Percentiles rank a stretch among this genome's conserved stretches.
phyloP scores from a whole-genome alignment of 2,113 vertebrate species.

The Phoenicopterus ruber region DNA sequence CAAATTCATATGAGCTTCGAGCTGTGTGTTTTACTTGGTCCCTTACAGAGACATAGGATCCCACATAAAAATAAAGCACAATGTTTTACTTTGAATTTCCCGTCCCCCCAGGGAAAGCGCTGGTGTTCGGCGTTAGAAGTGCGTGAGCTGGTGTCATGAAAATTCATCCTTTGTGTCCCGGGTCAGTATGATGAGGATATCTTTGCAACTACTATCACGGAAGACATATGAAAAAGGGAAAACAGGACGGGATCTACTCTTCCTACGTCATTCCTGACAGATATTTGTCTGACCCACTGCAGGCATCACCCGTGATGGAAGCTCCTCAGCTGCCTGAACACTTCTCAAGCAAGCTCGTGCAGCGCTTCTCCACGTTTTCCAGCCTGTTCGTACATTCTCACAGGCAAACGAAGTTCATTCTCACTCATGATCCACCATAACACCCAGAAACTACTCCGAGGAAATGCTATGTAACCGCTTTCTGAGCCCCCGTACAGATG shows the following conservation, averaged over 20 bases:
- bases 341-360: not conserved
- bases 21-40: not conserved
- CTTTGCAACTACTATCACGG: not conserved
- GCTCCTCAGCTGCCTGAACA: not conserved
- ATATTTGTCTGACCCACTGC: no score
- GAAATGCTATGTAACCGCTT: accelerated
- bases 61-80: not conserved
- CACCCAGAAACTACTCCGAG: accelerated
- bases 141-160: not conserved
- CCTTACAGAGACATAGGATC: not conserved
- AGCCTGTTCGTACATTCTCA: not conserved
- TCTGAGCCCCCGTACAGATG: not conserved
- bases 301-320: not conserved
- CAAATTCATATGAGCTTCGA: not conserved
- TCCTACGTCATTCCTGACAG: not conserved
- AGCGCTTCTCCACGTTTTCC: not conserved
- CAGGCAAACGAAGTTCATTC: not conserved
- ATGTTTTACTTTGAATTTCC: not conserved
- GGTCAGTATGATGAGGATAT: no score
- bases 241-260: not conserved
- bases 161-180: not conserved
- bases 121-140: not conserved
- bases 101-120: not conserved
- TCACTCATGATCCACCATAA: accelerated
- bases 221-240: not conserved